phyloP scores from a whole-genome alignment of 2,888 invertebrate species.

The Andrena praecox region DNA sequence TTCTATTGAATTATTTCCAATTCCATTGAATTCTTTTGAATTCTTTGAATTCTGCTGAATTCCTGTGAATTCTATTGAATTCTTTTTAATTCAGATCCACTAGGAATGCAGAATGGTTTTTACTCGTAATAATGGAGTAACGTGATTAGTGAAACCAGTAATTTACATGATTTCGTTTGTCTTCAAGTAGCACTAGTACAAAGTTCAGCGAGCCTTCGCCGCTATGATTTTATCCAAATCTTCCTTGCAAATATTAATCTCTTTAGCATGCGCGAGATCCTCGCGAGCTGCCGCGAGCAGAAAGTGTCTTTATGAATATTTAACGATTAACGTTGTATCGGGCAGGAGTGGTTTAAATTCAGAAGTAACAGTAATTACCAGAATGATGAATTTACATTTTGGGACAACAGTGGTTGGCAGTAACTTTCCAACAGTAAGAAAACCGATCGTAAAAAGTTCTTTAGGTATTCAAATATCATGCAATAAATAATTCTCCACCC shows the following conservation, averaged over 20 bases:
- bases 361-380: conserved; percentile 36
- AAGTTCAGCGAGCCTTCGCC: background rate
- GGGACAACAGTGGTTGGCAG: background rate
- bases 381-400: conserved; percentile 35
- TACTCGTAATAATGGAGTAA: background rate
- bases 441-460: background rate
- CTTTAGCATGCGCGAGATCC: conserved; percentile 14
- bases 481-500: background rate
- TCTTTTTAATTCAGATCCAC: too few relatives aligned
- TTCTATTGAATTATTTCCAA: too few relatives aligned
- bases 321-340: conserved; percentile 30
- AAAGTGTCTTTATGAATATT: conserved; percentile 53
- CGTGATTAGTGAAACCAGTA: background rate
- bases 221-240: conserved; percentile 1
- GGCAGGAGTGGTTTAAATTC: conserved; percentile 39
- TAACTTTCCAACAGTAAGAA: background rate
- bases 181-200: background rate
- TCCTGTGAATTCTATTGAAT: too few relatives aligned
- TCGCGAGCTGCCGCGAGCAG: background rate
- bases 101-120: too few relatives aligned
- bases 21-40: too few relatives aligned
- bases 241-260: conserved; percentile 15
- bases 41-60: too few relatives aligned
- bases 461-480: background rate
- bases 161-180: background rate